Base-by-base conservation (phyloP, 1,140 invertebrate genomes). In the Zeugodacus cucurbitae region DNA sequence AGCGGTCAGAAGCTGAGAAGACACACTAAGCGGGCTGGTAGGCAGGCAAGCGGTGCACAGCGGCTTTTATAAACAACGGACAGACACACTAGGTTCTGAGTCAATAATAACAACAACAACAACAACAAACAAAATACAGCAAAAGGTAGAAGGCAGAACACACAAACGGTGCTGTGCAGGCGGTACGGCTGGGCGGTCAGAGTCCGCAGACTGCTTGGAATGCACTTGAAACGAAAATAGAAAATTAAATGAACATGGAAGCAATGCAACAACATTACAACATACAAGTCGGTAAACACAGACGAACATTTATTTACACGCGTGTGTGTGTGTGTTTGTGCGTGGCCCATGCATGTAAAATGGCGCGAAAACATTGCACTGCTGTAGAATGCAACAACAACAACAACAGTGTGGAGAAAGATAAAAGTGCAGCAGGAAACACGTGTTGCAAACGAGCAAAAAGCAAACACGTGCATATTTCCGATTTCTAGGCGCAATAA, bases 301-400 rank as follows among this genome's bases (percentile, higher is more conserved):
- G 3, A 70, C n/a, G n/a, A n/a, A n/a, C 17, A 74, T 37, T 8
- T 74, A 32, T 7, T 7, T 41, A 32, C 0, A 4, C 8, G 32
- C 6, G 8, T 37, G 10, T 44, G 37, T 17, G 5, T 44, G 20
- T 41, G 70, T 5, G 7, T 78, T 7, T 34, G 32, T 32, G 29
- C 0, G 17, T 32, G 17, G 14, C 14, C 17, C 29, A 34, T 32
- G 64, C 64, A 67, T 17, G 20, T 82, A 48, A 82, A 82, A 82
- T 82, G 74, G 74, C 74, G 74, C 41, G 74, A 82, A 82, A 82
- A 82, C n/a, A n/a, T n/a, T n/a, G 4, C n/a, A 48, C 26, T 82
- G 74, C 74, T 62, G n/a, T 22, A 14, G 22, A 26, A 26, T 82
- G 37, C 74, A 32, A n/a, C 11, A 59, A n/a, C n/a, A n/a, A n/a